phyloP scores from a whole-genome alignment of 2,113 vertebrate species.

The Mesembrinibis cayennensis region DNA sequence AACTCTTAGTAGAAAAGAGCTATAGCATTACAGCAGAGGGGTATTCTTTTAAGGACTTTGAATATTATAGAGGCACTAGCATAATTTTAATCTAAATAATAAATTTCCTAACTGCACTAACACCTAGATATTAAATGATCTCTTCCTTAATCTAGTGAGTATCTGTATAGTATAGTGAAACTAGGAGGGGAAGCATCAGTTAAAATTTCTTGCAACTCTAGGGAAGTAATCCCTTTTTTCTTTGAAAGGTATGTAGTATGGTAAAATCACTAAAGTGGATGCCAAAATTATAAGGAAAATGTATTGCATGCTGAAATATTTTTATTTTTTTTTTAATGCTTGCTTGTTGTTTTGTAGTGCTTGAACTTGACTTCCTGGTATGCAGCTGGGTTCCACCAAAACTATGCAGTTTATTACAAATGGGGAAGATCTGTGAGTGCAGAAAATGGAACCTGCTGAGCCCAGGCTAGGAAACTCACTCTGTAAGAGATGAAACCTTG shows the following conservation, averaged over 20 bases:
- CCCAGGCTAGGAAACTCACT: neutral
- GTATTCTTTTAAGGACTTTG: neutral
- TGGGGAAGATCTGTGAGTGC: neutral
- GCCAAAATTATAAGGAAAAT: neutral
- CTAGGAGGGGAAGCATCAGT: neutral
- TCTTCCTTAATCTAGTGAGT: neutral
- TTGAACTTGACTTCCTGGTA: neutral
- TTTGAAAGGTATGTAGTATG: neutral
- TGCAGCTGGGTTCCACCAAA: neutral
- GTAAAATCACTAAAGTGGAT: neutral
- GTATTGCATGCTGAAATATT: neutral
- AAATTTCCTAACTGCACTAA: neutral
- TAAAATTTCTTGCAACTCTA: neutral
- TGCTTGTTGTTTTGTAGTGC: neutral
- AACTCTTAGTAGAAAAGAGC: neutral
- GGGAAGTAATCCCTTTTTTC: neutral
- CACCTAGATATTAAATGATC: neutral
- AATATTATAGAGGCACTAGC: neutral
- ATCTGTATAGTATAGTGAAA: neutral
- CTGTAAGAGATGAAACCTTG: neutral
- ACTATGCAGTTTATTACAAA: neutral
- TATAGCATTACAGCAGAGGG: rapidly evolving
- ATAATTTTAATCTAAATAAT: neutral
- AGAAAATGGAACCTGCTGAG: neutral
- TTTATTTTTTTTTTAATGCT: neutral